A percentile compares a stretch with the other conserved stretches of the same genome.
These are phyloP conservation scores for Pithys albifrons DNA, from an alignment of 2,113 vertebrate species.

Conservation along the genomic window DNA sequence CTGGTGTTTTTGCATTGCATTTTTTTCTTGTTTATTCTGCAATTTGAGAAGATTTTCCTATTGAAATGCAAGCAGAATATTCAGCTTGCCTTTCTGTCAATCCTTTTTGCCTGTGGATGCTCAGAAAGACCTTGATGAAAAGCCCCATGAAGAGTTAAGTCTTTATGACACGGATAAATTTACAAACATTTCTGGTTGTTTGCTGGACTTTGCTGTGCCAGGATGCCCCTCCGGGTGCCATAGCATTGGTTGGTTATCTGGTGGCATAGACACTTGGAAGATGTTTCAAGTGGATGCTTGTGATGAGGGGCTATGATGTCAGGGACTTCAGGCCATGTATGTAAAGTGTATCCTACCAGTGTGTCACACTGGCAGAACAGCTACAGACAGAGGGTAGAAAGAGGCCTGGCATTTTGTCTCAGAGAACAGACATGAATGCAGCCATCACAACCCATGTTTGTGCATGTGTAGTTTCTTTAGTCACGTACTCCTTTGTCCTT, in stretches of 20 bases:
- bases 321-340: accelerated
- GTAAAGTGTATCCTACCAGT: not conserved
- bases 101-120: not conserved
- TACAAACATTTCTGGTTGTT: not conserved
- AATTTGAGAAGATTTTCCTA: not conserved
- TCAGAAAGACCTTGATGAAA: not conserved
- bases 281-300: not conserved
- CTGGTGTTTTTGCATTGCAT: not conserved
- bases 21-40: not conserved
- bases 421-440: not conserved
- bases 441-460: accelerated
- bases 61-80: not conserved
- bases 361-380: not conserved
- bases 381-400: not conserved
- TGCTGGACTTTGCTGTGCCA: not conserved
- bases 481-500: not conserved
- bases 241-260: not conserved
- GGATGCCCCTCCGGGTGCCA: not conserved
- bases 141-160: not conserved
- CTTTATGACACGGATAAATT: not conserved
- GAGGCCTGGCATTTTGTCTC: not conserved
- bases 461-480: not conserved
- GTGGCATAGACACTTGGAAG: not conserved
- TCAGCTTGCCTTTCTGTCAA: not conserved
- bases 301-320: not conserved